Evolutionary conservation across 2,888 invertebrate species (phyloP).

Genomic region (Tachina lurida): DNA sequence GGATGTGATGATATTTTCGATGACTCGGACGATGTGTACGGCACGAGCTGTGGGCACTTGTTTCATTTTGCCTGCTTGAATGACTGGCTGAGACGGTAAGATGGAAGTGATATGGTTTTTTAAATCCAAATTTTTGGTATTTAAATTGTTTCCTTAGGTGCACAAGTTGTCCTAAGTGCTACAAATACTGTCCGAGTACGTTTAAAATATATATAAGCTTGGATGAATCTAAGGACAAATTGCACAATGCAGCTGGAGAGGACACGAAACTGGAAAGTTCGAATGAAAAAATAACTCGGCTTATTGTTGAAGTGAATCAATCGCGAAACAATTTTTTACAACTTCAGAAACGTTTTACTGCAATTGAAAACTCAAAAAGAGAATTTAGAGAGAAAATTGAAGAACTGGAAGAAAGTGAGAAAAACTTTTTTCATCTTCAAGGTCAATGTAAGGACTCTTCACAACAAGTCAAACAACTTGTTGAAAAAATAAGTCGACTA

Average conservation of each 20-base stretch:
- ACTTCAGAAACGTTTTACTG: slow-evolving; percentile 32
- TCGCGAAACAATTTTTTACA: slow-evolving; percentile 27
- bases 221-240: slow-evolving; percentile 66
- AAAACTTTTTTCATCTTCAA: slow-evolving; percentile 58
- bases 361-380: background rate
- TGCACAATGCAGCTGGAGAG: background rate
- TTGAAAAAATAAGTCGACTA: slow-evolving; percentile 32
- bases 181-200: slow-evolving; percentile 50
- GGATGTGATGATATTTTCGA: slow-evolving; percentile 63
- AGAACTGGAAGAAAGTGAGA: slow-evolving; percentile 42
- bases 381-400: slow-evolving; percentile 25
- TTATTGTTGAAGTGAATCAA: slow-evolving; percentile 16
- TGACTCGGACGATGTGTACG: slow-evolving; percentile 51
- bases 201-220: slow-evolving; percentile 75
- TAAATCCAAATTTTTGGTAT: background rate
- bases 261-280: slow-evolving; percentile 14
- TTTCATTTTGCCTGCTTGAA: slow-evolving; percentile 66
- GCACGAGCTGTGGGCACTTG: slow-evolving; percentile 69
- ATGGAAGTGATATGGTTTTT: background rate
- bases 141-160: slow-evolving; percentile 67
- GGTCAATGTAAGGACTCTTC: slow-evolving; percentile 54
- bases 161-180: slow-evolving; percentile 76
- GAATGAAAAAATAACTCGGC: slow-evolving; percentile 19
- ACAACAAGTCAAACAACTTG: slow-evolving; percentile 31
- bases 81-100: slow-evolving; percentile 64